phyloP scores from a whole-genome alignment of 1,140 invertebrate species.

The Eupristina koningsbergeri region DNA sequence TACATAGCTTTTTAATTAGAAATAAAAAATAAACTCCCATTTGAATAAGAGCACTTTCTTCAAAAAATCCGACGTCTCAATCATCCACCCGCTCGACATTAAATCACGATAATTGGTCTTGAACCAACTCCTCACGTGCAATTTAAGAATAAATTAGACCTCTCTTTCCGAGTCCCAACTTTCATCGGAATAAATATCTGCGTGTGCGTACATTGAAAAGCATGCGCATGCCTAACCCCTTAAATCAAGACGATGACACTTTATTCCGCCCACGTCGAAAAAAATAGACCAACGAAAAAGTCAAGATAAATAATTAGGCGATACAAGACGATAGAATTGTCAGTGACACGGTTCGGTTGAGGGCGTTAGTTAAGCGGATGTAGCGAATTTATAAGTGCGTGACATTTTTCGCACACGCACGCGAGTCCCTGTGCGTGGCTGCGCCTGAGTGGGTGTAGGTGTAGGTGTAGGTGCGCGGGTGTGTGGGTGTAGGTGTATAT shows the following conservation, averaged over 20 bases:
- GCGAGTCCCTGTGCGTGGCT: neutral
- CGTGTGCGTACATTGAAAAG: constrained; percentile 8
- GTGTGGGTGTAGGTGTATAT: too few species aligned
- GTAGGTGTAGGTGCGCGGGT: too few species aligned
- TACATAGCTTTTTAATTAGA: neutral
- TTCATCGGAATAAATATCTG: neutral
- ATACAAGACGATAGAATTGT: constrained; percentile 27
- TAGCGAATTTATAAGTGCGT: constrained; percentile 33
- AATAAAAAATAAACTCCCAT: neutral
- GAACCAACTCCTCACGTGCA: constrained; percentile 26
- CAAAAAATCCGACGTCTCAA: neutral
- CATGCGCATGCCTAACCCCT: neutral
- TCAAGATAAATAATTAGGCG: constrained; percentile 39
- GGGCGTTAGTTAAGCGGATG: constrained; percentile 12
- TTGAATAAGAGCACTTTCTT: neutral
- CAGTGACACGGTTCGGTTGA: constrained; percentile 12
- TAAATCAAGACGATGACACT: constrained; percentile 38
- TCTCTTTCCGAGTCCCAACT: constrained; percentile 4
- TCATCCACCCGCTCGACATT: constrained; percentile 13
- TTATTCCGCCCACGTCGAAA: constrained; percentile 35
- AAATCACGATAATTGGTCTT: constrained; percentile 45
- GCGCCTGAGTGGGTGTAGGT: too few species aligned
- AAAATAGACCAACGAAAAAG: neutral
- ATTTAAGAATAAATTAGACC: constrained; percentile 45
- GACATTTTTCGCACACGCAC: neutral